Base-by-base conservation (phyloP, 2,113 vertebrate genomes). In the Crotalus tigris region DNA sequence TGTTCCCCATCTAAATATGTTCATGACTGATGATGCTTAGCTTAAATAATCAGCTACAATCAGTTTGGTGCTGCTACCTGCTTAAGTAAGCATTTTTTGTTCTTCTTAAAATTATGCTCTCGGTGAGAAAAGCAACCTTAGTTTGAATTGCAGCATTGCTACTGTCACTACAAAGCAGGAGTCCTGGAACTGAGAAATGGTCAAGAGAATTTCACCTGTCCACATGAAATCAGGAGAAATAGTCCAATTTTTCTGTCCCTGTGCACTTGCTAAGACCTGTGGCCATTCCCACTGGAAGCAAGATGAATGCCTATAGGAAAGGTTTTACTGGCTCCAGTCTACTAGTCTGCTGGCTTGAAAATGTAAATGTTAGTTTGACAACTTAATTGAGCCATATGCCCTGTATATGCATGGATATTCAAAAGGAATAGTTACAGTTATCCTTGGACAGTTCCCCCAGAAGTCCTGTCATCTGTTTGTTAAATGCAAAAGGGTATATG, bases 371-470 rank as follows among this genome's bases (percentile, higher is more conserved):
- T 64, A 91, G 29, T 59, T 89, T 89, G 96, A 75, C 3, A 91
- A 92, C 88, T 94, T 61, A 92, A 95, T 24, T 57, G 96, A 93
- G 95, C 93, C 93, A 15, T 44, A 89, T 57, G 13, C 17, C 69
- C 39, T 75, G n/a, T 39, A 85, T 90, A 57, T 85, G 92, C 91
- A 91, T 88, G 93, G 90, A 26, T 87, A 94, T 0, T 15, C 19
- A 91, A 23, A 15, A 92, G 46, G 61, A 90, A 91, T 21, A 26
- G 85, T 1, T 87, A 95, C 87, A 51, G 0, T 93, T 53, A 5
- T 4, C 54, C 8, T 0, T 89, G 12, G 81, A 85, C 86, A 88
- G 49, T 53, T 93, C 93, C 0, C 91, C 93, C 59, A 39, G 90
- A 33, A 95, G 91, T 49, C 0, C 92, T 54, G 1, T 29, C 57